Conservation (phyloP, 92 coral and sea anemone genomes). For the Ricordea florida region DNA sequence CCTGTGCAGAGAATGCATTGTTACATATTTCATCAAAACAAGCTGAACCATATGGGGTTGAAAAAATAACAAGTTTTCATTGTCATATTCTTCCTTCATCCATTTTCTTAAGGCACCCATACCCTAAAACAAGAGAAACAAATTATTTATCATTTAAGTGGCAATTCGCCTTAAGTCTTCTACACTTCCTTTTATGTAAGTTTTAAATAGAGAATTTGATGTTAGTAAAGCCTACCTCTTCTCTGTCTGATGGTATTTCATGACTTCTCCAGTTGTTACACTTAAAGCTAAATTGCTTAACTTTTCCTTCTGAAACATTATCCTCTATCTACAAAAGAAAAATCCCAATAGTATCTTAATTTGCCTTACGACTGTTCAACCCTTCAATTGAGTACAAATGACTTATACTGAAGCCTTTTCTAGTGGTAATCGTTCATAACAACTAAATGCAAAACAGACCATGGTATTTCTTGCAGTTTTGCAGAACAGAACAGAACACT, state of each 20-base stretch:
- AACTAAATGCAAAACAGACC: no score
- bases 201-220: no score
- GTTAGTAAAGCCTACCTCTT: background rate
- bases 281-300: background rate
- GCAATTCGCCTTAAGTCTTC: no score
- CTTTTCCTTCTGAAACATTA: background rate
- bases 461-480: no score
- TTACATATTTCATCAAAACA: conserved; percentile 37
- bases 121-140: background rate
- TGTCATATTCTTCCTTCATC: conserved; percentile 60
- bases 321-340: background rate
- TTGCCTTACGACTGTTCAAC: no score
- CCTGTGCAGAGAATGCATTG: conserved; percentile 49
- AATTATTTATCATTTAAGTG: no score
- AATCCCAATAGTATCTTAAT: background rate
- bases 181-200: no score
- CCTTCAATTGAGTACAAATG: no score
- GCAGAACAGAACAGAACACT: no score
- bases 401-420: no score
- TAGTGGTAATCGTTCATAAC: no score
- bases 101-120: conserved; percentile 43
- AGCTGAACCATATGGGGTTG: conserved; percentile 67
- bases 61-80: conserved; percentile 34
- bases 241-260: conserved; percentile 33
- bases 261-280: conserved; percentile 14